Percentiles rank a stretch among this genome's conserved stretches.
These are phyloP conservation scores for Odontophorus gujanensis DNA, from an alignment of 2,113 vertebrate genomes.

Conservation along the genomic window DNA sequence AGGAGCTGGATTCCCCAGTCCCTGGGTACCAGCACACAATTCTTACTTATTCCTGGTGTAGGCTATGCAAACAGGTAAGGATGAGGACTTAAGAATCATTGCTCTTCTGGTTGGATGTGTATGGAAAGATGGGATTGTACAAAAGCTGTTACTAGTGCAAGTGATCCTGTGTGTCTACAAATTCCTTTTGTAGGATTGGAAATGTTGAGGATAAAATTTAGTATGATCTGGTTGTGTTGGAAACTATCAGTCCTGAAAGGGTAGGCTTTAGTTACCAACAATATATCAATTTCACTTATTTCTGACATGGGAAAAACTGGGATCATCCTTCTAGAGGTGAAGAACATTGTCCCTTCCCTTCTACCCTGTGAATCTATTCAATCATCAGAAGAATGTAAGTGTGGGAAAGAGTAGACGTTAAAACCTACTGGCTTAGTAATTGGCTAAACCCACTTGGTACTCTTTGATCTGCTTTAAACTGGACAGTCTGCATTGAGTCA, in stretches of 20 bases:
- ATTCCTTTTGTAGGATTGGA: background rate
- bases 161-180: background rate
- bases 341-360: background rate
- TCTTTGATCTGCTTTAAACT: background rate
- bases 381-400: background rate
- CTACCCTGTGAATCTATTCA: background rate
- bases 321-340: background rate
- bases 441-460: background rate
- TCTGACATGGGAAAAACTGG: background rate
- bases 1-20: slow-evolving; percentile 96
- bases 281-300: background rate
- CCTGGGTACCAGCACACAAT: slow-evolving; percentile 99
- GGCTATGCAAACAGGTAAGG: slow-evolving; percentile 94
- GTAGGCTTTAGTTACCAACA: background rate
- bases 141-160: background rate
- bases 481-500: background rate
- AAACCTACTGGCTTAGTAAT: background rate
- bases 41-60: slow-evolving; percentile 98
- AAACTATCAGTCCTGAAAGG: background rate
- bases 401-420: background rate
- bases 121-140: background rate
- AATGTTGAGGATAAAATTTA: background rate
- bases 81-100: background rate
- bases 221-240: background rate
- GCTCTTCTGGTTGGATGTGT: background rate